Base-by-base conservation (phyloP, 1,140 invertebrate genomes). In the Aphelinus atriplicis region DNA sequence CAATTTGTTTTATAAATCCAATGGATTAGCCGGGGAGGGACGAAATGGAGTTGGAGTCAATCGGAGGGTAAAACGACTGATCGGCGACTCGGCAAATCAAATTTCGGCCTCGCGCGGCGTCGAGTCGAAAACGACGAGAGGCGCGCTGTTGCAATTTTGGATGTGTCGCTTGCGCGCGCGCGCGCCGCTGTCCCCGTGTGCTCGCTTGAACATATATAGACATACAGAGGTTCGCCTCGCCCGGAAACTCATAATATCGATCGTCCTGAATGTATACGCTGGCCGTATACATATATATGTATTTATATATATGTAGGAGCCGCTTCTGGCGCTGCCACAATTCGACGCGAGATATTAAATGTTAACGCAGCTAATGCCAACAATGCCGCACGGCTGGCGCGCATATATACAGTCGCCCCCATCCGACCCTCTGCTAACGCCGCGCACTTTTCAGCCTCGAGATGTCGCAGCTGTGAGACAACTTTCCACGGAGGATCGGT, bases 261-360 rank as follows among this genome's bases (percentile, higher is more conserved):
- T 73, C 65, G 55, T 66, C 63, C 42, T 61, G 72, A 68, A 61
- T 66, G 55, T 61, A 63, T 63, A 56, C 5, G 10, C 10, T 5
- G 48, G n/a, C 10, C 58, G 43, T 46, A 46, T 55, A 26, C 26
- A 26, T 26, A 26, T 26, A 26, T 26, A 26, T 26, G 26, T 26
- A 26, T 26, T 26, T 26, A 26, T 26, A 26, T 26, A 26, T 26
- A 26, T 26, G 26, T 26, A 1, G 26, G 26, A 58, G 56, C 10
- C 4, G 7, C 51, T 2, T 26, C 26, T 26, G 26, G 26, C 26
- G 0, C 46, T 26, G 57, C 57, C 67, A 48, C 26, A 47, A 61
- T 70, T 70, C 53, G 53, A 55, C 2, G 46, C 4, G 26, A 58
- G 53, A 66, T 51, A 58, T 72, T 65, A 72, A 66, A 72, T 42